A percentile compares a stretch with the other conserved stretches of the same genome.
phyloP scores from a whole-genome alignment of 2,888 invertebrate genomes.

The Resseliella maxima region DNA sequence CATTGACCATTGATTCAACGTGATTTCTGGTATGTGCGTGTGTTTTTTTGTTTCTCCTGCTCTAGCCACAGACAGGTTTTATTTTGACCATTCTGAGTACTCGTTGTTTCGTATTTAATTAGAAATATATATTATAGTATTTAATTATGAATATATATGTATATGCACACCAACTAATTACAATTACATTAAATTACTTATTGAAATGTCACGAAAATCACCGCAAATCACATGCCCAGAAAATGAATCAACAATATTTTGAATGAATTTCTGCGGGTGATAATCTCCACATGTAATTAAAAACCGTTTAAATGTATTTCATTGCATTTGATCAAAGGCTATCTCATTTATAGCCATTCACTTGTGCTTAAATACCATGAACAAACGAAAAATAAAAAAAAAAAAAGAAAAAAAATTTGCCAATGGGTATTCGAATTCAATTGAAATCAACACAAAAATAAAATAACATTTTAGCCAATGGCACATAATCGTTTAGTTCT shows the following conservation, averaged over 20 bases:
- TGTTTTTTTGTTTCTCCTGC: no score
- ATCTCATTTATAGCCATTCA: background rate
- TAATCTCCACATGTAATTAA: constrained; percentile 15
- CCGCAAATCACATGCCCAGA: constrained; percentile 23
- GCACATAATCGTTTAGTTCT: background rate
- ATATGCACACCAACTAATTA: constrained; percentile 22
- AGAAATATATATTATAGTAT: background rate
- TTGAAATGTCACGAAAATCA: constrained; percentile 39
- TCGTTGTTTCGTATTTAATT: background rate
- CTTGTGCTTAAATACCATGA: background rate
- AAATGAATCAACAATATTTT: constrained; percentile 2
- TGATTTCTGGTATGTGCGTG: no score
- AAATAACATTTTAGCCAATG: background rate
- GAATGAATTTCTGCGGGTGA: constrained; percentile 44
- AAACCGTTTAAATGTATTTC: constrained; percentile 10
- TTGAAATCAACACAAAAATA: background rate
- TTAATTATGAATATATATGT: background rate
- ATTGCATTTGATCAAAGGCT: constrained; percentile 26
- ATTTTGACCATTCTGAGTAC: background rate
- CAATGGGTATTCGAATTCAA: background rate
- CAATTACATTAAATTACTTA: constrained; percentile 8
- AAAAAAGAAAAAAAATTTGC: background rate
- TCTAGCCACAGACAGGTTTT: no score
- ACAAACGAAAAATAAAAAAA: background rate
- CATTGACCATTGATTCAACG: background rate